These are phyloP conservation scores for Drosophila mauritiana DNA, from an alignment of 1,140 invertebrate species.

Conservation along the genomic window DNA sequence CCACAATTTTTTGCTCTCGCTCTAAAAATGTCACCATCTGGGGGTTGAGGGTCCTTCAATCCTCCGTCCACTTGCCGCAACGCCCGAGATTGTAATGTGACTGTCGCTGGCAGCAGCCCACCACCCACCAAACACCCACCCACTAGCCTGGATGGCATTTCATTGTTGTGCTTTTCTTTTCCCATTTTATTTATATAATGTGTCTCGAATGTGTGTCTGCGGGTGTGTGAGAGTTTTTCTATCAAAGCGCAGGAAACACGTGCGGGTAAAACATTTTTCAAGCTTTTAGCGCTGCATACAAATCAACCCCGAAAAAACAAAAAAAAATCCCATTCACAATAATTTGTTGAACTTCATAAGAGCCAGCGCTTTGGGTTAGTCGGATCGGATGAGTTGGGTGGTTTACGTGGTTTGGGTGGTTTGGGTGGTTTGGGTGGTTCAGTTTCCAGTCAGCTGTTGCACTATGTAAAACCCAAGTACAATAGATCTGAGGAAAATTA, in stretches of 20 bases:
- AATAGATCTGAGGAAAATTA: constrained; percentile 39
- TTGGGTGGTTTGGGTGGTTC: constrained; percentile 27
- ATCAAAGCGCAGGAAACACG: constrained; percentile 82
- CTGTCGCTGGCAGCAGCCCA: constrained; percentile 56
- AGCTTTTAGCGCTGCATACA: constrained; percentile 83
- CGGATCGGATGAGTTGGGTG: not conserved
- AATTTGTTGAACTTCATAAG: constrained; percentile 82
- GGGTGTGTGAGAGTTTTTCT: constrained; percentile 56
- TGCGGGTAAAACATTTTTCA: constrained; percentile 82
- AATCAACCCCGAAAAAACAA: constrained; percentile 73
- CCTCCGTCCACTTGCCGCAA: constrained; percentile 1
- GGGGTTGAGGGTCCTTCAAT: not conserved
- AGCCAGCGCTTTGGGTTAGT: constrained; percentile 28
- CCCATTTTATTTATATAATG: constrained; percentile 80
- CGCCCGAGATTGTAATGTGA: constrained; percentile 56
- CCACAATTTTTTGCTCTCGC: constrained; percentile 36
- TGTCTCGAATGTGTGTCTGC: constrained; percentile 54
- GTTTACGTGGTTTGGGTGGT: constrained; percentile 19
- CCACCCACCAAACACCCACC: constrained; percentile 12
- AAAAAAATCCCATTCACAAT: constrained; percentile 72
- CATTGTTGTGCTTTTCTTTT: constrained; percentile 79
- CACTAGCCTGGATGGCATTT: constrained; percentile 58
- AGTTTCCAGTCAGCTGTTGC: constrained; percentile 65
- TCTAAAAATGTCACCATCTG: constrained; percentile 53
- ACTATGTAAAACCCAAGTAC: constrained; percentile 57